These are phyloP conservation scores for Chondrosia reniformis DNA, from an alignment of 37 sponge, comb jelly and placozoan species.

Conservation along the genomic window DNA sequence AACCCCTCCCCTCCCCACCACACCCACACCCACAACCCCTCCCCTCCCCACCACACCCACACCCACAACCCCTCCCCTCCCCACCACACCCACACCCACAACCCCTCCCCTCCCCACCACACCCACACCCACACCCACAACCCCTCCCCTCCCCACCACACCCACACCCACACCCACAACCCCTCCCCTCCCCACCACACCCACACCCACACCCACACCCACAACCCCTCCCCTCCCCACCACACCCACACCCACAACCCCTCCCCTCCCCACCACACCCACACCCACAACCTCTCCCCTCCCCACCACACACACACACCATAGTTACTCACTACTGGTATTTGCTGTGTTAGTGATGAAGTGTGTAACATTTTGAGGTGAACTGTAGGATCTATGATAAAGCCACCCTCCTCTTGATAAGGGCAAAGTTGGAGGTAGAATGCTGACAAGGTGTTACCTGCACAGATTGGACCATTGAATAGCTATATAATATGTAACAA, in stretches of 20 bases:
- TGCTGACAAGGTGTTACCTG: no score
- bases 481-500: no score
- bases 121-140: neutral
- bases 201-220: conserved; percentile 6
- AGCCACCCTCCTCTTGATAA: no score
- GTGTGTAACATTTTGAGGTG: no score
- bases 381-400: no score
- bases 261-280: neutral
- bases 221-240: neutral
- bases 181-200: conserved; percentile 1
- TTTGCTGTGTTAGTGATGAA: no score
- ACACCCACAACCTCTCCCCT: neutral
- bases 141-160: neutral
- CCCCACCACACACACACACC: neutral
- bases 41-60: neutral
- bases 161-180: neutral
- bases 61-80: neutral
- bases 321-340: neutral
- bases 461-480: no score
- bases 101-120: neutral
- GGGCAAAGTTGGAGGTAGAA: no score
- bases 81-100: neutral
- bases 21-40: neutral
- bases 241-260: conserved; percentile 20
- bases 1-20: conserved; percentile 43